These are phyloP conservation scores for Aphaenogaster floridana DNA, from an alignment of 1,140 invertebrate species.

Conservation along the genomic window DNA sequence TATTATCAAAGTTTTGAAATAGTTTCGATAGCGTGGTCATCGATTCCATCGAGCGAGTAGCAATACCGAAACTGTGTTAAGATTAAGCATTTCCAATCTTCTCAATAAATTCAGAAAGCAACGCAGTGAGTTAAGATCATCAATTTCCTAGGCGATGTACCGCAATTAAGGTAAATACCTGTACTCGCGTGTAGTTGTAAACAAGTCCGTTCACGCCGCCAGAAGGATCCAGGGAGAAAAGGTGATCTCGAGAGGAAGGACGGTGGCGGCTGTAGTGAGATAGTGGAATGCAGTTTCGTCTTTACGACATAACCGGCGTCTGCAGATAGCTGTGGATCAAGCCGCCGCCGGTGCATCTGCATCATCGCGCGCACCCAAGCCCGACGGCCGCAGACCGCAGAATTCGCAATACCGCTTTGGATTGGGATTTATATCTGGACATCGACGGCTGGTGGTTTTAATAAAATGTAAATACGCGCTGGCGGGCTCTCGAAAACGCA, in stretches of 20 bases:
- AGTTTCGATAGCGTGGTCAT: not conserved
- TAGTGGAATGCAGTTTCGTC: slow-evolving; percentile 65
- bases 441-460: slow-evolving; percentile 71
- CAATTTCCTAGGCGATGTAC: slow-evolving; percentile 43
- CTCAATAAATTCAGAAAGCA: not conserved
- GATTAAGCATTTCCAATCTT: not conserved
- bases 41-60: not conserved
- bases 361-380: slow-evolving; percentile 46
- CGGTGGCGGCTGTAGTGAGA: slow-evolving; percentile 29
- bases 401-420: slow-evolving; percentile 71
- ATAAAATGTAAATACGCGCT: slow-evolving; percentile 77
- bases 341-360: slow-evolving; percentile 44
- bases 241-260: not conserved
- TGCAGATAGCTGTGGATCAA: slow-evolving; percentile 61
- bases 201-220: slow-evolving; percentile 49
- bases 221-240: not conserved
- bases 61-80: slow-evolving; percentile 8
- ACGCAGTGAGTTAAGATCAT: not conserved
- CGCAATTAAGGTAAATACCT: slow-evolving; percentile 50
- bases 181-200: slow-evolving; percentile 51
- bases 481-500: slow-evolving; percentile 54
- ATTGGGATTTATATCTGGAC: slow-evolving; percentile 71
- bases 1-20: not conserved
- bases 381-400: slow-evolving; percentile 23
- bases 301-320: slow-evolving; percentile 60